These are phyloP conservation scores for Aselliscus stoliczkanus DNA, from an alignment of 2,797 vertebrate genomes.

Conservation along the genomic window DNA sequence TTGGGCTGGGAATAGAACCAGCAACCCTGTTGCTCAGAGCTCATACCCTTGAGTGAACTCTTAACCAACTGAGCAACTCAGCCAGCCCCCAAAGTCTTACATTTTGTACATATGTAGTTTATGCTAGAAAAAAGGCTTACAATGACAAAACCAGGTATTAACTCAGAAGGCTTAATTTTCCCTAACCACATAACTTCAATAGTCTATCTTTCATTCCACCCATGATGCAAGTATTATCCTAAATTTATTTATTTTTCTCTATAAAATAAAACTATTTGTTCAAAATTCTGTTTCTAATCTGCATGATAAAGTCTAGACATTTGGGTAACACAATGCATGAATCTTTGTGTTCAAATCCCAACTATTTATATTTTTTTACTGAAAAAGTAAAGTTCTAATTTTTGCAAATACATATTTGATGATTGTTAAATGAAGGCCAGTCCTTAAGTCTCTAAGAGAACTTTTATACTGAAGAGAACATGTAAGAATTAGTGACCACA, in stretches of 20 bases:
- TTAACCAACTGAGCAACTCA: no score
- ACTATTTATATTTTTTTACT: background rate
- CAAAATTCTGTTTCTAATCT: conserved; percentile 16
- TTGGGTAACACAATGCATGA: background rate
- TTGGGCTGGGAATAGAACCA: no score
- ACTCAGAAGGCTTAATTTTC: background rate
- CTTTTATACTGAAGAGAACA: background rate
- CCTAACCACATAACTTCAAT: background rate
- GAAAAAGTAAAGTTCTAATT: conserved; percentile 20
- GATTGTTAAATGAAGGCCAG: background rate
- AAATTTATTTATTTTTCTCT: background rate
- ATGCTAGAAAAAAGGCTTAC: background rate
- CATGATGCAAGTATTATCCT: background rate
- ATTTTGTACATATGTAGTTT: background rate
- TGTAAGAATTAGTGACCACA: background rate
- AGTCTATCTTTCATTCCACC: background rate
- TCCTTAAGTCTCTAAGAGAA: background rate
- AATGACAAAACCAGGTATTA: background rate
- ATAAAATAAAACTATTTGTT: background rate
- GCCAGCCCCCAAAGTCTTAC: background rate
- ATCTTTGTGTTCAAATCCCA: conserved; percentile 9
- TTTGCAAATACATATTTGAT: conserved; percentile 1
- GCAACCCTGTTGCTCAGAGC: no score
- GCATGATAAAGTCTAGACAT: background rate
- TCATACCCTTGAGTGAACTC: no score